Evolutionary conservation across 2,113 vertebrate genomes (phyloP).

Genomic region (Cephalopholis sonnerati): DNA sequence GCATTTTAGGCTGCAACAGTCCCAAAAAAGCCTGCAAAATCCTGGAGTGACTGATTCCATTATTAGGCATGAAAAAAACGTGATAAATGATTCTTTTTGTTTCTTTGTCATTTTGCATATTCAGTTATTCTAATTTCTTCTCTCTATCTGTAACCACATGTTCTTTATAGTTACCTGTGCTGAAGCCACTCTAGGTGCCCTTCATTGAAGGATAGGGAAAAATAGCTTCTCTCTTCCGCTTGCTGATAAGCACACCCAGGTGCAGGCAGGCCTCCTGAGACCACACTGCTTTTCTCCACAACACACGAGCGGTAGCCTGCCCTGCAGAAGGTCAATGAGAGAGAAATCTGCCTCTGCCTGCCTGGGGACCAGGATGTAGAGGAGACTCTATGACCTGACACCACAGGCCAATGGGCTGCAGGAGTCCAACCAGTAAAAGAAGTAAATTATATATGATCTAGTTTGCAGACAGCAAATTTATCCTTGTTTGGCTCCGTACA

Average conservation of each 20-base stretch:
- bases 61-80: slow-evolving; percentile 42
- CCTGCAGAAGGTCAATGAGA: slow-evolving; percentile 75
- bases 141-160: slow-evolving; percentile 15
- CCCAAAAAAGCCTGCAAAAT: no score
- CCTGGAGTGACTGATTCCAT: slow-evolving; percentile 7
- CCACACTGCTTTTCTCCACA: slow-evolving; percentile 59
- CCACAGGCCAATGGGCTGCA: slow-evolving; percentile 49
- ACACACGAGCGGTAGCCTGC: slow-evolving; percentile 53
- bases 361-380: slow-evolving; percentile 49
- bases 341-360: slow-evolving; percentile 62
- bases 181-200: slow-evolving; percentile 70
- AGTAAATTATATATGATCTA: slow-evolving; percentile 70
- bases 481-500: slow-evolving; percentile 54
- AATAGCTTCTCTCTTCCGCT: slow-evolving; percentile 66
- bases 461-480: slow-evolving; percentile 57
- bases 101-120: slow-evolving; percentile 18
- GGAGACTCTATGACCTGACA: slow-evolving; percentile 62
- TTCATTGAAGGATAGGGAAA: slow-evolving; percentile 75
- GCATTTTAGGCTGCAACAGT: no score
- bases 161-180: slow-evolving; percentile 37
- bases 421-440: slow-evolving; percentile 25
- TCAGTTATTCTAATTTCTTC: slow-evolving; percentile 34
- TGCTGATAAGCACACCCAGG: slow-evolving; percentile 74
- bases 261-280: slow-evolving; percentile 75
- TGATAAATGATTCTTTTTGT: slow-evolving; percentile 24